Evolutionary conservation across 1,140 invertebrate genomes (phyloP), one percentile per base, ranked within the genome.

Genomic region (Bicyclus anynana): DNA sequence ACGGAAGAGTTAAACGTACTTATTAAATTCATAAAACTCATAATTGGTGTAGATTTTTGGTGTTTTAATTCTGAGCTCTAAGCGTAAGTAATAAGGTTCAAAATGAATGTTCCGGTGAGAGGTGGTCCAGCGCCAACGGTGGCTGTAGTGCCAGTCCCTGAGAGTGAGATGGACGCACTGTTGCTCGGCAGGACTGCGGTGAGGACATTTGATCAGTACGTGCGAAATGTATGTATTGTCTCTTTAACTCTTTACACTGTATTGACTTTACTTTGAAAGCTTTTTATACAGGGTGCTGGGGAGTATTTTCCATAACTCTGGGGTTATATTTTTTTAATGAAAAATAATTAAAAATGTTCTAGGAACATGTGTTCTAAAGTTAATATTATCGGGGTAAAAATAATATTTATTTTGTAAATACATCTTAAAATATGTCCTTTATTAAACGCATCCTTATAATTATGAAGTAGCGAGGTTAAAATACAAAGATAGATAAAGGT

Each of bases 91-190:
- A 7, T n/a, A 33, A 55, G 29, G n/a, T 60, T 50, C 37, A 79
- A 62, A 62, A 87, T 87, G 80, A 84, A 77, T 65, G 85, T 79
- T 59, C 70, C 76, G 42, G 65, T 77, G 74, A 87, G 82, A 61
- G 75, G 72, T 9, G 75, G 82, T 18, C 71, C 80, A 67, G 89
- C 84, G 66, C 90, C 74, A 57, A 90, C 77, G 65, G 90, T 87
- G 80, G 90, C 82, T 54, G 90, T 89, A 77, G 90, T 87, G 64
- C 84, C 86, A 17, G 83, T 90, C 53, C 90, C 92, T 0, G 93
- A 93, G 78, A 92, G 92, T 53, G 93, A 94, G 87, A 94, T 94
- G 93, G 93, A 94, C 75, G 93, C 93, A 40, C 80, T 94, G 48
- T 90, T 94, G 35, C 90, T 94, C 27, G 93, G 93, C 61, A 89